These are phyloP conservation scores for Agriopis aurantiaria DNA, from an alignment of 2,888 invertebrate species.

Conservation along the genomic window DNA sequence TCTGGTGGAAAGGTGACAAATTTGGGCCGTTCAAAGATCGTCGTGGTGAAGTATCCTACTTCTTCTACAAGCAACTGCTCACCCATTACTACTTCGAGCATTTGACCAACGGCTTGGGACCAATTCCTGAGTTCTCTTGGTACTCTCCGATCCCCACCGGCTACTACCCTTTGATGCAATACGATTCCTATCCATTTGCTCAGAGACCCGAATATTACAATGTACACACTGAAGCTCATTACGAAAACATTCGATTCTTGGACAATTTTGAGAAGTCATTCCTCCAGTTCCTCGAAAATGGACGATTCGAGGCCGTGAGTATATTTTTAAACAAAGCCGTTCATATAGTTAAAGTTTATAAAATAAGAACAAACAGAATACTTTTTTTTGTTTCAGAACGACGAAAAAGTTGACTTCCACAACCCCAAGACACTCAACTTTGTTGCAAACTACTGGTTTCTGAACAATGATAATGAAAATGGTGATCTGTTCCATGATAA, in stretches of 20 bases:
- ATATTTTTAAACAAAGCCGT: not conserved
- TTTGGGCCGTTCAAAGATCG: conserved; percentile 81
- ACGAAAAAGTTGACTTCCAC: conserved; percentile 67
- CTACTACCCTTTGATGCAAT: conserved; percentile 60
- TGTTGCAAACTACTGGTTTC: conserved; percentile 83
- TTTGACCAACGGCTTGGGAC: conserved; percentile 87
- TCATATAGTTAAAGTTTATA: too few relatives aligned
- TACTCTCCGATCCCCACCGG: conserved; percentile 85
- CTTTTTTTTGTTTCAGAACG: conserved; percentile 59
- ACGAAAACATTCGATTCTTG: conserved; percentile 84
- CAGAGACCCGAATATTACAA: conserved; percentile 87
- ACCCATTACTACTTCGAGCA: conserved; percentile 91
- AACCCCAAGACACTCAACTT: conserved; percentile 81
- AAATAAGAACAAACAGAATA: not conserved
- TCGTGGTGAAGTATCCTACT: conserved; percentile 89
- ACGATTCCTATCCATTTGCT: conserved; percentile 78
- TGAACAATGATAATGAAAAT: conserved; percentile 70
- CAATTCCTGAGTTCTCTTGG: conserved; percentile 88
- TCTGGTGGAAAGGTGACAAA: conserved; percentile 87
- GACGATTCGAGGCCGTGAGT: conserved; percentile 87
- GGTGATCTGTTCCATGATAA: conserved; percentile 75
- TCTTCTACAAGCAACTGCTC: conserved; percentile 88
- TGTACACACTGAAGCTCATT: conserved; percentile 79
- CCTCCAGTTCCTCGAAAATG: conserved; percentile 82
- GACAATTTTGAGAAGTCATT: conserved; percentile 86